A percentile compares a stretch with the other conserved stretches of the same genome.
These are phyloP conservation scores for Oryzias javanicus DNA, from an alignment of 2,113 vertebrate species.

Conservation along the genomic window DNA sequence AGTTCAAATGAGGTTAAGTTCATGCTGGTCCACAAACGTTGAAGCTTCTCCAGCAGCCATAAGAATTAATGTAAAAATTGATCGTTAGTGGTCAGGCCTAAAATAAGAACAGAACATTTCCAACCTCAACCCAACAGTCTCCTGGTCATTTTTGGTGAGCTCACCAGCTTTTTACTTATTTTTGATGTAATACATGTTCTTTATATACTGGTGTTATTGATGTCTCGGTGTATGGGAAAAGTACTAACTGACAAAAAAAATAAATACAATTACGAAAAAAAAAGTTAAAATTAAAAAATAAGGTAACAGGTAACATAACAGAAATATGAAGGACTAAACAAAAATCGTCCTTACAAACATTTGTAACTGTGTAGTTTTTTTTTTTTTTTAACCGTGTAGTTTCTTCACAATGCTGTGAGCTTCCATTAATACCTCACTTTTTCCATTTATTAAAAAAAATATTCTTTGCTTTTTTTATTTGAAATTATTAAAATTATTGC, in stretches of 20 bases:
- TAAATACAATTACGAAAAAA: conserved; percentile 16
- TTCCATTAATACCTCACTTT: no score
- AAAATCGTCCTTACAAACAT: no score
- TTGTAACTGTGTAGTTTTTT: no score
- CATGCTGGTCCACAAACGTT: conserved; percentile 12
- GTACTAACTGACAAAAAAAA: conserved; percentile 1
- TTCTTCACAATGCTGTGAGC: no score
- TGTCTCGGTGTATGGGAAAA: not conserved
- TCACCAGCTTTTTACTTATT: conserved; percentile 20
- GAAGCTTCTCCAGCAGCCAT: conserved; percentile 14
- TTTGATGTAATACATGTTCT: conserved; percentile 2
- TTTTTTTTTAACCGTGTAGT: no score
- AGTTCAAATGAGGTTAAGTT: conserved; percentile 58
- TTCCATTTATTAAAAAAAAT: no score
- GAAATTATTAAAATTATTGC: no score
- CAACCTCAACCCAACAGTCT: conserved; percentile 11
- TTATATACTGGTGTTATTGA: not conserved
- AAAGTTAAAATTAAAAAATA: conserved; percentile 30
- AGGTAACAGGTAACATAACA: not conserved
- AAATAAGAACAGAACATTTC: conserved; percentile 26
- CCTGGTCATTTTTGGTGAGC: conserved; percentile 8
- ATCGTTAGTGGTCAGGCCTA: conserved; percentile 37
- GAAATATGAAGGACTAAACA: no score
- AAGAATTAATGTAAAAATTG: conserved; percentile 18
- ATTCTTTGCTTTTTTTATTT: no score